Evolutionary conservation across 2,888 invertebrate species (phyloP), one percentile per base, ranked within the genome.

Genomic region (Chironomus tentans): DNA sequence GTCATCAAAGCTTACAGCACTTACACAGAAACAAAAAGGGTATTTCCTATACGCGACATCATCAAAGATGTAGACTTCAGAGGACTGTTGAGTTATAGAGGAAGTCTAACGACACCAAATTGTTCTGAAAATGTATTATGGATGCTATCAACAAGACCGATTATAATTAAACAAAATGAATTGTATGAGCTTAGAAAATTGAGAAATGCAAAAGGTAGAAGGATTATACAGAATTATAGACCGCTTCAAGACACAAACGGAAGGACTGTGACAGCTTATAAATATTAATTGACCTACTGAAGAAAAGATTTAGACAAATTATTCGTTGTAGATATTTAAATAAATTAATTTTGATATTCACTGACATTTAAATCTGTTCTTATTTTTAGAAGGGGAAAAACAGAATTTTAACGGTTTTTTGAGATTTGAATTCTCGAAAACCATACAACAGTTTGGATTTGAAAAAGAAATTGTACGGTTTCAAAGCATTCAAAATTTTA

Each of bases 61-160:
- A 22, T 74, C n/a, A 68, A 47, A 74, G 46, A 21, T 12, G 38
- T 7, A 3, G 15, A 68, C 7, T 74, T 74, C 22, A 13, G 38
- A 38, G 38, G 22, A 13, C 65, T 22, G n/a, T 47, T 74, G 2
- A 48, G 6, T n/a, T 74, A 74, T 24, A 13, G 12, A 65, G 74
- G 74, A 12, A 47, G 47, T 2, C 21, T 74, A 38, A 74, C 74
- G 38, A 68, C 74, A 24, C 74, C 74, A 18, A 65, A 48, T n/a
- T 74, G 74, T 13, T 18, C 46, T 5, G 74, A 74, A 28, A 74
- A 28, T 46, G 74, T 74, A 3, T 68, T 21, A 21, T 74, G 74
- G 74, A n/a, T 74, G 22, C 21, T 74, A 0, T 68, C 65, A n/a
- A 68, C 71, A 3, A 56, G 5, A 15, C 50, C 50, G 1, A 46